Evolutionary conservation across 2,797 vertebrate genomes (phyloP).

Genomic region (Enteromius mattozi): DNA sequence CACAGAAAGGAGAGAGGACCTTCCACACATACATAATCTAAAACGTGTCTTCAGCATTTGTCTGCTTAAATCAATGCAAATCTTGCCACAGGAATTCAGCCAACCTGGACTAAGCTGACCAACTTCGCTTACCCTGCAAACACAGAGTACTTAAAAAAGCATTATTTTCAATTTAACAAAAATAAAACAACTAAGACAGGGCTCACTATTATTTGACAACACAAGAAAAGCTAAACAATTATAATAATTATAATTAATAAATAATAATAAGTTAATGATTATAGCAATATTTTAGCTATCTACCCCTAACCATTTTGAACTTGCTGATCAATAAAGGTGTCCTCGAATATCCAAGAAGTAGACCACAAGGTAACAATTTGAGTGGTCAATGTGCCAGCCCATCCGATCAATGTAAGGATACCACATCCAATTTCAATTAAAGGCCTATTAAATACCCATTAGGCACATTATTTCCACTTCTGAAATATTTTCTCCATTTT

Average conservation of each 20-base stretch:
- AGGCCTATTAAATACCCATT: not conserved
- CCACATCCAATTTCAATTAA: not conserved
- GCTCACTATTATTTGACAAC: not conserved
- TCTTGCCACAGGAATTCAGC: constrained; percentile 8
- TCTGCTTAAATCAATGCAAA: constrained; percentile 25
- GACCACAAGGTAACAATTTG: not conserved
- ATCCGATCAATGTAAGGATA: not conserved
- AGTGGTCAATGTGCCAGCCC: not conserved
- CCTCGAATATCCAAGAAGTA: not conserved
- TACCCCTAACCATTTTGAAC: not conserved
- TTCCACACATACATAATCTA: constrained; percentile 25
- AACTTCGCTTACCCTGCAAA: not conserved
- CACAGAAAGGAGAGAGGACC: constrained; percentile 27
- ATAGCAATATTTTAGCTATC: not conserved
- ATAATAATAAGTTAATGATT: not conserved
- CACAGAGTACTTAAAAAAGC: not conserved
- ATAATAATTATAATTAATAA: too few relatives aligned
- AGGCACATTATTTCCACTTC: not conserved
- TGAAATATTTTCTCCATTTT: not conserved
- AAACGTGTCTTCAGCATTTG: constrained; percentile 11
- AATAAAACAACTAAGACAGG: not conserved
- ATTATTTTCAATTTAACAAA: not conserved
- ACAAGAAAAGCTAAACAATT: not conserved
- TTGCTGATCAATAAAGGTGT: not conserved
- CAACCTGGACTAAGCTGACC: constrained; percentile 1